Base-by-base conservation (phyloP, 2,113 vertebrate species). In the Passer domesticus region DNA sequence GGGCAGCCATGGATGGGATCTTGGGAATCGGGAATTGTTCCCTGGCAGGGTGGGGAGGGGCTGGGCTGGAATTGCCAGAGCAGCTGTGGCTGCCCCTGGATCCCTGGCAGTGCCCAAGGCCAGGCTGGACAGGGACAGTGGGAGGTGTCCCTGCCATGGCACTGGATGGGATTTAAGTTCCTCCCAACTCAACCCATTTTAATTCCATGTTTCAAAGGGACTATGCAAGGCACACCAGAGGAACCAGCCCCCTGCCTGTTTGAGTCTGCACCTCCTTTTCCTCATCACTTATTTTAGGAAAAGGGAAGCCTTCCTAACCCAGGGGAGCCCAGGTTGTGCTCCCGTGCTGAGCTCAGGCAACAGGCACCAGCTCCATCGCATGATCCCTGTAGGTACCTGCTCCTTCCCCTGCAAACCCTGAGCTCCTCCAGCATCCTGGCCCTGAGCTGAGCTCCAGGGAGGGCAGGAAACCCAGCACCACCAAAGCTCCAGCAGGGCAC, bases 131-230 rank as follows among this genome's bases (percentile, higher is more conserved):
- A 69, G 77, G 77, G 39, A 16, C 17, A 15, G 12, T 20, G 46
- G 80, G 8, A 53, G 56, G 24, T 28, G 79, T 30, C 66, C 24
- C 66, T 82, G 52, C 49, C 33, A 4, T 47, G n/a, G 28, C 0
- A 15, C 2, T 1, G 21, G 22, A 1, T 44, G n/a, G 3, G 27
- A 1, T 75, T 85, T 64, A 2, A 23, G 4, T 49, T 43, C 30
- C 5, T 67, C 4, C 30, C 70, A 30, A 4, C 20, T 30, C 60
- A 75, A 41, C 3, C 35, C 30, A 7, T 13, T 24, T 21, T 8
- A 21, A 13, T 50, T 35, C 52, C 43, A 8, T 1, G 18, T 44
- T 44, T 72, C 35, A 35, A 7, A 60, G 9, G 27, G 7, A 39
- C 23, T 15, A 8, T 15, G 10, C 16, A 13, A 66, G 33, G 43